phyloP scores from a whole-genome alignment of 1,140 invertebrate species.

The Lanistes nyassanus region DNA sequence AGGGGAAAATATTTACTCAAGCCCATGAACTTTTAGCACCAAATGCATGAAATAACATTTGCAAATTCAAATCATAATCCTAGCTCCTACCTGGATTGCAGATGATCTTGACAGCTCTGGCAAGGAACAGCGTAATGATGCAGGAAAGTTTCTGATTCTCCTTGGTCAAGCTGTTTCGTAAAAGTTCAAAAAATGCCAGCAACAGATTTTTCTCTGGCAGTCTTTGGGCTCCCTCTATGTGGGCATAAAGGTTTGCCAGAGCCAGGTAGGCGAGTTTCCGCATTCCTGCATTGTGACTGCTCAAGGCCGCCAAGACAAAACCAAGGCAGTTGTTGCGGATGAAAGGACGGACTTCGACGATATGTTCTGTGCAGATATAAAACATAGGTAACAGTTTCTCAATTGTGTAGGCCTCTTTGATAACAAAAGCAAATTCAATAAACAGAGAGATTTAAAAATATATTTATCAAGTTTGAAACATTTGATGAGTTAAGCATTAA shows the following conservation, averaged over 20 bases:
- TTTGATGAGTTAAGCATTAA: no score
- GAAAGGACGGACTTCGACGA: slow-evolving; percentile 16
- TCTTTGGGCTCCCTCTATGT: background rate
- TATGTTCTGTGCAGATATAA: slow-evolving; percentile 6
- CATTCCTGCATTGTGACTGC: slow-evolving; percentile 13
- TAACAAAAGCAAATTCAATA: no score
- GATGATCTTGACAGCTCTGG: slow-evolving; percentile 8
- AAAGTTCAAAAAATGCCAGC: slow-evolving; percentile 13
- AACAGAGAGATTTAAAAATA: no score
- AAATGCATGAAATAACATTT: no score
- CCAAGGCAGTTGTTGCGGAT: slow-evolving; percentile 19
- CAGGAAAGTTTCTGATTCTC: slow-evolving; percentile 14
- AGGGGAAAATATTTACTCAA: no score
- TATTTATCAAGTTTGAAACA: no score
- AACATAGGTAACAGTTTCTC: background rate
- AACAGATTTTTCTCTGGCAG: background rate
- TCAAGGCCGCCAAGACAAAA: slow-evolving; percentile 14
- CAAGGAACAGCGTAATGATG: slow-evolving; percentile 18
- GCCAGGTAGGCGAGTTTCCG: slow-evolving; percentile 1
- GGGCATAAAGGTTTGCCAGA: slow-evolving; percentile 15
- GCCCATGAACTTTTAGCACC: no score
- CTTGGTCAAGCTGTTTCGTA: slow-evolving; percentile 3
- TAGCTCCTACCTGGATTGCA: slow-evolving; percentile 8
- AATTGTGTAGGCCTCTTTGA: no score
- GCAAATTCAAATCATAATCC: background rate